These are phyloP conservation scores for Scomber japonicus DNA, from an alignment of 2,113 vertebrate genomes.

Conservation along the genomic window DNA sequence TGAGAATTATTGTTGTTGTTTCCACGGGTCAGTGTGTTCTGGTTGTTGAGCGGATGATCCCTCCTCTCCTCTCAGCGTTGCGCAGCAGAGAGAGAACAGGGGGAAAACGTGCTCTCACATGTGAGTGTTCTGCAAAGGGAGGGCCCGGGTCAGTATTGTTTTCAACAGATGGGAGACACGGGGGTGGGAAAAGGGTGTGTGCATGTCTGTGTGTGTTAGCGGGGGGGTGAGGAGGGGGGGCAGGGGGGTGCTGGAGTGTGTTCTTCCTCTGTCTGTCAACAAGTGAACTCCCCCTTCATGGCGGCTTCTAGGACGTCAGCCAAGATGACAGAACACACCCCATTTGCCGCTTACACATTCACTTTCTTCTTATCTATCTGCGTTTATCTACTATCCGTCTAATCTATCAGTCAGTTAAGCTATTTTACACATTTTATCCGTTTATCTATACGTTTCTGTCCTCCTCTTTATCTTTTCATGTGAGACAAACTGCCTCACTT, in stretches of 20 bases:
- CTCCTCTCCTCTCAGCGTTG: slow-evolving; percentile 47
- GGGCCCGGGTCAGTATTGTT: slow-evolving; percentile 74
- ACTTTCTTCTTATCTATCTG: slow-evolving; percentile 25
- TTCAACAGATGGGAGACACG: slow-evolving; percentile 76
- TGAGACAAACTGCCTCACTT: neutral
- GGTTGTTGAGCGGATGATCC: slow-evolving; percentile 15
- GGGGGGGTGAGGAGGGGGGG: slow-evolving; percentile 17
- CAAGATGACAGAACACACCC: slow-evolving; percentile 67
- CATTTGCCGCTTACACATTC: slow-evolving; percentile 50
- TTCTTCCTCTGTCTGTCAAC: slow-evolving; percentile 73
- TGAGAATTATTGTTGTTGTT: slow-evolving; percentile 28
- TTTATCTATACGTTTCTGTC: neutral
- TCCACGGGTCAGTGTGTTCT: slow-evolving; percentile 45
- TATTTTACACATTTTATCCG: neutral
- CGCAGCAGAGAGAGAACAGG: slow-evolving; percentile 54
- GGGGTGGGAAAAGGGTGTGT: slow-evolving; percentile 60
- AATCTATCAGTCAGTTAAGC: neutral
- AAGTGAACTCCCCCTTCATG: slow-evolving; percentile 59
- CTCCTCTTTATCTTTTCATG: neutral
- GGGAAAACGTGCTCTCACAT: slow-evolving; percentile 77
- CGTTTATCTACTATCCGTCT: slow-evolving; percentile 1
- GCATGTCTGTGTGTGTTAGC: slow-evolving; percentile 26
- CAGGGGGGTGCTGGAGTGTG: slow-evolving; percentile 41
- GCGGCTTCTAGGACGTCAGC: slow-evolving; percentile 60
- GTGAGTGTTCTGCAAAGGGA: slow-evolving; percentile 70